Percentiles rank a stretch among this genome's conserved stretches.
phyloP scores from a whole-genome alignment of 2,888 invertebrate species.

The Holacanthella duospinosa region DNA sequence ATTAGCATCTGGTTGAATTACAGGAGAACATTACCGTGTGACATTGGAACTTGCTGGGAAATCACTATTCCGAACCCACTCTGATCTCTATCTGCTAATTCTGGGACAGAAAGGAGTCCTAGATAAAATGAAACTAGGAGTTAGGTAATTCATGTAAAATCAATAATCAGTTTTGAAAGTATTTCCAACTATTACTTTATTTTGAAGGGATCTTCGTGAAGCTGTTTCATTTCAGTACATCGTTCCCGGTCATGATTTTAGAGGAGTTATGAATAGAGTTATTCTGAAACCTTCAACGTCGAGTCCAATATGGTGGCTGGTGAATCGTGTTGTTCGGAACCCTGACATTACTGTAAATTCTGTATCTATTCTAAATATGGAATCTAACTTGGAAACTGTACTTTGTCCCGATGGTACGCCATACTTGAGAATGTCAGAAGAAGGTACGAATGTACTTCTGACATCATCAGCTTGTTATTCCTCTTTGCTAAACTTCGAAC shows the following conservation, averaged over 20 bases:
- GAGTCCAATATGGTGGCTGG: slow-evolving; percentile 28
- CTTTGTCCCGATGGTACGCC: slow-evolving; percentile 20
- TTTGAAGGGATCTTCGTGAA: slow-evolving; percentile 40
- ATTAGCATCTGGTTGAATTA: slow-evolving; percentile 7
- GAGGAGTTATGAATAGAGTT: slow-evolving; percentile 9
- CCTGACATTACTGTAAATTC: slow-evolving; percentile 20
- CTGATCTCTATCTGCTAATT: slow-evolving; percentile 14
- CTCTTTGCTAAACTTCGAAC: neutral
- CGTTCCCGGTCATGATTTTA: slow-evolving; percentile 16
- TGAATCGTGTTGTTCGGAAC: slow-evolving; percentile 16
- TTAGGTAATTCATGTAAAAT: slow-evolving; percentile 23
- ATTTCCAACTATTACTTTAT: slow-evolving; percentile 10
- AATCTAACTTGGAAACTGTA: neutral
- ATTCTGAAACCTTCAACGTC: slow-evolving; percentile 21
- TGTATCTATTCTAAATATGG: slow-evolving; percentile 18
- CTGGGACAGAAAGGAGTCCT: slow-evolving; percentile 9
- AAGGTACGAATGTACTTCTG: slow-evolving; percentile 5
- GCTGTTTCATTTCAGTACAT: slow-evolving; percentile 18
- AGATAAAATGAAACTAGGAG: slow-evolving; percentile 15
- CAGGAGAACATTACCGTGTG: slow-evolving; percentile 69
- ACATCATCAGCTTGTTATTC: slow-evolving; percentile 6
- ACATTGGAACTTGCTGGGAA: slow-evolving; percentile 43
- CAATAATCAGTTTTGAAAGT: neutral
- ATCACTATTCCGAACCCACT: slow-evolving; percentile 24
- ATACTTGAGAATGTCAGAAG: slow-evolving; percentile 5